Percentiles rank a stretch among this genome's conserved stretches.
Conservation (phyloP, 2,888 invertebrate species). For the Caenorhabditis sp. region DNA sequence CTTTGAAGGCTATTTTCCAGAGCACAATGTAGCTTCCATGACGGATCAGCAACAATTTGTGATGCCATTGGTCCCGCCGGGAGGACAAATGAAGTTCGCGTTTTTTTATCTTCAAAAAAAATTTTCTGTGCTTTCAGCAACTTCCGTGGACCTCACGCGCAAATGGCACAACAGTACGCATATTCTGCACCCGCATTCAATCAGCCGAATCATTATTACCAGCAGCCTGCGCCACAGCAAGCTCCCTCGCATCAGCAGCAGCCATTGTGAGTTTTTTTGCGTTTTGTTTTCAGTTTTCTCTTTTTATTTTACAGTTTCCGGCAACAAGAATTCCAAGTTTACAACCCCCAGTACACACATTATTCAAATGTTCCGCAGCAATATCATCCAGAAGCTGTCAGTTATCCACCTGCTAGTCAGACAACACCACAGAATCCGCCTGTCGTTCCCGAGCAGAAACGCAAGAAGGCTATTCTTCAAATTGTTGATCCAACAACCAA, state of each 20-base stretch:
- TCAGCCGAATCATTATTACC: constrained; percentile 1
- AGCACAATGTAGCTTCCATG: constrained; percentile 36
- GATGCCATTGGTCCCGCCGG: constrained; percentile 11
- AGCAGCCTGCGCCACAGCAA: constrained; percentile 3
- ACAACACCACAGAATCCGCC: constrained; percentile 18
- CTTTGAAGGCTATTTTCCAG: constrained; percentile 36
- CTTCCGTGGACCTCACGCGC: constrained; percentile 4
- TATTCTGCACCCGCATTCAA: not conserved
- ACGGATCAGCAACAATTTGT: constrained; percentile 18
- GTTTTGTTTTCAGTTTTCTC: not conserved
- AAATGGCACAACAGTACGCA: constrained; percentile 16
- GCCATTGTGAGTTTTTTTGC: constrained; percentile 26
- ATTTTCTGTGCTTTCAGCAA: constrained; percentile 21
- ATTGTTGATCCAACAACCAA: constrained; percentile 64
- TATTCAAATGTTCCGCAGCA: constrained; percentile 9
- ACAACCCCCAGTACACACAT: constrained; percentile 11
- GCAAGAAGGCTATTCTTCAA: constrained; percentile 39
- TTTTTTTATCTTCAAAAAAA: too few species aligned
- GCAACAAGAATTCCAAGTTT: constrained; percentile 1
- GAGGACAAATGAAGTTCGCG: not conserved
- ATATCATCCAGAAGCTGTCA: constrained; percentile 6
- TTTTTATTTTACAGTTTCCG: not conserved
- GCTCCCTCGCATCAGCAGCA: constrained; percentile 19
- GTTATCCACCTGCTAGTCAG: not conserved
- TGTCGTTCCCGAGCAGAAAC: constrained; percentile 16